These are phyloP conservation scores for Cyanoderma ruficeps DNA, from an alignment of 2,113 vertebrate species.

Conservation along the genomic window DNA sequence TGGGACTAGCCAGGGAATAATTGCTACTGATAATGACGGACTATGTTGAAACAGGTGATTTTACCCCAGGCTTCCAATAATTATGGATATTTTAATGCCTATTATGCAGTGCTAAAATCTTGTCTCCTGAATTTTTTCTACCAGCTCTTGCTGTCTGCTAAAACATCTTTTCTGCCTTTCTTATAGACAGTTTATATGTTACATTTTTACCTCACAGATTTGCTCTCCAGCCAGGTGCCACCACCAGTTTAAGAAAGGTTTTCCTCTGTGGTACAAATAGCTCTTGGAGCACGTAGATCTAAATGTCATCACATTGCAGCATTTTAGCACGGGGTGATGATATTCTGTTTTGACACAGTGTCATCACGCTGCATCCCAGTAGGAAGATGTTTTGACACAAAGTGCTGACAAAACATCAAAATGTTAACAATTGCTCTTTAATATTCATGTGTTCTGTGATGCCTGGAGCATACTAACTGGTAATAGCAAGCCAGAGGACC, in stretches of 20 bases:
- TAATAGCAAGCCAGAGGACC: not conserved
- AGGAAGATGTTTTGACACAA: conserved; percentile 64
- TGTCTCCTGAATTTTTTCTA: not conserved
- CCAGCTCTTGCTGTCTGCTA: not conserved
- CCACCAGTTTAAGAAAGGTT: not conserved
- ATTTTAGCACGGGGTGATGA: not conserved
- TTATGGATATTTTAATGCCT: not conserved
- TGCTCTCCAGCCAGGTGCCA: not conserved
- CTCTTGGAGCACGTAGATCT: not conserved
- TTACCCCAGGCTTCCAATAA: not conserved
- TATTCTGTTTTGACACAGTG: conserved; percentile 60
- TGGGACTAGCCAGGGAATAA: not conserved
- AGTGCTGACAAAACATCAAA: conserved; percentile 63
- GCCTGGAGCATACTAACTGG: conserved; percentile 18
- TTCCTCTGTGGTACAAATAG: not conserved
- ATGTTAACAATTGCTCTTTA: conserved; percentile 50
- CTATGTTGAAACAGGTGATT: not conserved
- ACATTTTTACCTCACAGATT: not conserved
- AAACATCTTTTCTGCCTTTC: not conserved
- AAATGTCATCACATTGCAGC: conserved; percentile 16
- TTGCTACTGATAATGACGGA: not conserved
- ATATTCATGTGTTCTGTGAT: conserved; percentile 41
- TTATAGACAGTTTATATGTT: not conserved
- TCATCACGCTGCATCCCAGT: not conserved
- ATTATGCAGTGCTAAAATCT: not conserved